These are phyloP conservation scores for Perca schrenkii DNA, from an alignment of 2,113 vertebrate species.

Conservation along the genomic window DNA sequence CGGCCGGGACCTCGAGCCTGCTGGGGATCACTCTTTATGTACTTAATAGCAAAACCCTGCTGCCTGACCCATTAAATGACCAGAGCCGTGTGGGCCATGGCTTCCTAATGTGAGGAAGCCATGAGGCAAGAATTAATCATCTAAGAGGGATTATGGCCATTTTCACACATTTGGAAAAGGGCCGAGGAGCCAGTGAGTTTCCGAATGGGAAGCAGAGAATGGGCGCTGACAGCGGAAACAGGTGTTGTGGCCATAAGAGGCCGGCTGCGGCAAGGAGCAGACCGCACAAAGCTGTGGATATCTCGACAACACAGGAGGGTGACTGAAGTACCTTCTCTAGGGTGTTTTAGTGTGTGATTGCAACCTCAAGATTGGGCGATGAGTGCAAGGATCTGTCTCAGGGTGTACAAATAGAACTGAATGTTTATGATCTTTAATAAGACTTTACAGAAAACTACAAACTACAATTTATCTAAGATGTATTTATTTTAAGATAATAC, in stretches of 20 bases:
- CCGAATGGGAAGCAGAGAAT: not conserved
- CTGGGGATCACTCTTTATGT: too few relatives aligned
- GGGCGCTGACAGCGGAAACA: not conserved
- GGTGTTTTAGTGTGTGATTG: too few relatives aligned
- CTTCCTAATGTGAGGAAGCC: not conserved
- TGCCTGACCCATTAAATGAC: not conserved
- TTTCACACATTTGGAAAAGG: not conserved
- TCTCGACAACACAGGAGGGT: too few relatives aligned
- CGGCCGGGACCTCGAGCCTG: too few relatives aligned
- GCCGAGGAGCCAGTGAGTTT: not conserved
- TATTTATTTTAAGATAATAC: not conserved
- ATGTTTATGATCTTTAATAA: not conserved
- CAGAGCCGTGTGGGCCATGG: not conserved
- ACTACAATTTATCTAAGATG: not conserved
- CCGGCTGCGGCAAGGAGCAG: not conserved
- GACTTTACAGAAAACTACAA: not conserved
- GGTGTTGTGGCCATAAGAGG: not conserved
- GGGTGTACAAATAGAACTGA: not conserved
- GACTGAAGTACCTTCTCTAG: too few relatives aligned
- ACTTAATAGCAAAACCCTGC: not conserved
- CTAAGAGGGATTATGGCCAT: not conserved
- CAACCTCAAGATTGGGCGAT: too few relatives aligned
- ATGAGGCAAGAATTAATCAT: not conserved
- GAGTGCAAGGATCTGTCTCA: not conserved
- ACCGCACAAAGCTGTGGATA: not conserved